Conservation (phyloP, 2,797 vertebrate species). For the Graptemys geographica region DNA sequence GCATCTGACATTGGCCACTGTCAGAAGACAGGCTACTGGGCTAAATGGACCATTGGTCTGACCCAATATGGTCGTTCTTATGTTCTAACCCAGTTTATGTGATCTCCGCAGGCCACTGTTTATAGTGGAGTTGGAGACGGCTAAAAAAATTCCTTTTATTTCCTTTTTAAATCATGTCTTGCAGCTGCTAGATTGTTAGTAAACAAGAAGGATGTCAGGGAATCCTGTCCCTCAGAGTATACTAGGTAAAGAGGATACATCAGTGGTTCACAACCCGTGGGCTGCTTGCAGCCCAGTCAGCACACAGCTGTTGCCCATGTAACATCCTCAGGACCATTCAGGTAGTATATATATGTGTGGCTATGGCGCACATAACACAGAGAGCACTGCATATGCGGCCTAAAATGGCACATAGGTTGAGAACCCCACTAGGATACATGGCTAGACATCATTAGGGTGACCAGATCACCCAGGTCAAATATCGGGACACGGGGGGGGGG, state of each 20-base stretch:
- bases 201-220: not conserved
- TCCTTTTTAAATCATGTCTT: not conserved
- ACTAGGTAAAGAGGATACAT: not conserved
- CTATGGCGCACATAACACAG: too few species aligned
- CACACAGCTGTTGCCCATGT: too few species aligned
- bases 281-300: too few species aligned
- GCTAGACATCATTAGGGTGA: not conserved
- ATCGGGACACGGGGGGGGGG: too few species aligned
- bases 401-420: too few species aligned
- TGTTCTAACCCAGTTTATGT: not conserved
- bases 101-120: not conserved
- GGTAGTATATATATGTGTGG: too few species aligned
- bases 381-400: too few species aligned
- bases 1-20: not conserved
- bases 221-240: not conserved
- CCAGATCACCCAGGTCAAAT: too few species aligned
- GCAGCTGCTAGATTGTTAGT: not conserved
- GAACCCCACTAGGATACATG: not conserved
- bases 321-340: too few species aligned
- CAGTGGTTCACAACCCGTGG: too few species aligned
- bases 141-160: not conserved
- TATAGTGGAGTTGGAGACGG: accelerated
- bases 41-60: not conserved
- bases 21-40: not conserved
- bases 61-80: not conserved